A percentile compares a stretch with the other conserved stretches of the same genome.
Evolutionary conservation across 2,888 invertebrate species (phyloP).

Genomic region (Sminthurinus aureus): DNA sequence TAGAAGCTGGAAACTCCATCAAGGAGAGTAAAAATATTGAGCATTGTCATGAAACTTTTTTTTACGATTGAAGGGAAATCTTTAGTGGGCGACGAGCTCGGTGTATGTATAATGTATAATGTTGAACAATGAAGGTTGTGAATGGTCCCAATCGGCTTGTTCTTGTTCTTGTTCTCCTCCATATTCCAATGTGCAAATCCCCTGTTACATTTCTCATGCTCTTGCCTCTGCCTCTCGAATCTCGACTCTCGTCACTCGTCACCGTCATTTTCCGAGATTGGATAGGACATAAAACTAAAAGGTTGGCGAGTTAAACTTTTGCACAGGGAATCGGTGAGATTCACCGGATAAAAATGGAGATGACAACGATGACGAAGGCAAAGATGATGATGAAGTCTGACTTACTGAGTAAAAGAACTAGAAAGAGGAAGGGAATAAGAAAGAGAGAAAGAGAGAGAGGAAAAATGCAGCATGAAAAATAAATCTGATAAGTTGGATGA

Average conservation of each 20-base stretch:
- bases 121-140: too few species aligned
- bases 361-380: neutral
- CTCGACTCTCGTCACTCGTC: too few species aligned
- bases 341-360: too few species aligned
- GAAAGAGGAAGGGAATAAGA: neutral
- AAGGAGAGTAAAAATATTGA: neutral
- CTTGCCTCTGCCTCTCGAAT: too few species aligned
- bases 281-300: too few species aligned
- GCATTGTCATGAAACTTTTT: constrained; percentile 3
- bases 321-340: too few species aligned
- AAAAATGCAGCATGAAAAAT: neutral
- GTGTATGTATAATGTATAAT: too few species aligned
- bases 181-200: neutral
- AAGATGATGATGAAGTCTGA: neutral
- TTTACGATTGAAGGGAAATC: neutral
- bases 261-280: too few species aligned
- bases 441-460: neutral
- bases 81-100: neutral
- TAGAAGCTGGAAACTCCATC: too few species aligned
- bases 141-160: too few species aligned
- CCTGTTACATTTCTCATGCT: too few species aligned
- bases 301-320: too few species aligned
- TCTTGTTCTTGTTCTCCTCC: neutral
- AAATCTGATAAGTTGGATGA: neutral
- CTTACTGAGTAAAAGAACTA: neutral